Evolutionary conservation across 1,140 invertebrate species (phyloP).

Genomic region (Choristoneura fumiferana): DNA sequence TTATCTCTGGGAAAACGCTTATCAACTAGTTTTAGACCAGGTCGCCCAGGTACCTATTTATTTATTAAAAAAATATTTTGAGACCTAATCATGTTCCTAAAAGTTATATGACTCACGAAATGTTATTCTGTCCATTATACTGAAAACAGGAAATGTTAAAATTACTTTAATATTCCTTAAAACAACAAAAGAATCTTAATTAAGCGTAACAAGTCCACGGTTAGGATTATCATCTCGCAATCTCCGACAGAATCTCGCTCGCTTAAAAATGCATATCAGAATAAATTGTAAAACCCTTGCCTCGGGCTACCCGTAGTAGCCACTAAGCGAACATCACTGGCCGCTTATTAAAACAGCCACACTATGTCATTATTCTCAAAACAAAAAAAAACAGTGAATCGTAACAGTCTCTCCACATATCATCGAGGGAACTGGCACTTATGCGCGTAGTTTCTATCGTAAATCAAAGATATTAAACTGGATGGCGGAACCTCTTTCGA

Average conservation of each 20-base stretch:
- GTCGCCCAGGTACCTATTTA: too few relatives aligned
- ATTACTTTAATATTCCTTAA: too few relatives aligned
- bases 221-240: slow-evolving; percentile 13
- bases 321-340: slow-evolving; percentile 28
- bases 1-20: too few relatives aligned
- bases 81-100: too few relatives aligned
- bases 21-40: too few relatives aligned
- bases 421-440: slow-evolving; percentile 69
- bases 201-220: background rate
- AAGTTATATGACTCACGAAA: too few relatives aligned
- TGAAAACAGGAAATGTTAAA: too few relatives aligned
- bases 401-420: slow-evolving; percentile 66
- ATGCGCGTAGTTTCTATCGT: slow-evolving; percentile 72
- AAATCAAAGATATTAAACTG: slow-evolving; percentile 78
- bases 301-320: slow-evolving; percentile 26
- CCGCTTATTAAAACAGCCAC: slow-evolving; percentile 63
- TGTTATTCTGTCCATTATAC: too few relatives aligned
- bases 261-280: slow-evolving; percentile 41
- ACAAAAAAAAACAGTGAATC: slow-evolving; percentile 67
- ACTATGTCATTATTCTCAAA: slow-evolving; percentile 69
- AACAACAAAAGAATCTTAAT: too few relatives aligned
- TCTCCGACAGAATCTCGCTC: slow-evolving; percentile 2
- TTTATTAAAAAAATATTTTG: too few relatives aligned
- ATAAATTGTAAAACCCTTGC: slow-evolving; percentile 49
- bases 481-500: slow-evolving; percentile 74